Evolutionary conservation across 2,797 vertebrate species (phyloP), one percentile per base, ranked within the genome.

Genomic region (Decapterus maruadsi): DNA sequence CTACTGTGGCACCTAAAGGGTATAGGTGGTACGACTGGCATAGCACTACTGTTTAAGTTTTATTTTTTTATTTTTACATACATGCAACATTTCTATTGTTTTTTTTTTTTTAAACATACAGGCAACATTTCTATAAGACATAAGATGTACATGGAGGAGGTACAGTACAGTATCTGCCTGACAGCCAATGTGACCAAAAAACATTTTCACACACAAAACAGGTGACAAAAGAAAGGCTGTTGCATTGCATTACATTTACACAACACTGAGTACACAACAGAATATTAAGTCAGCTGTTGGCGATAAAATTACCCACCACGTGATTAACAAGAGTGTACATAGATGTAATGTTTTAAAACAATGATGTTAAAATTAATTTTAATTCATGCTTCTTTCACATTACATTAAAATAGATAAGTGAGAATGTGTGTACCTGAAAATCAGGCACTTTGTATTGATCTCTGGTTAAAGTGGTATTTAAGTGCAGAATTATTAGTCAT

Each of bases 331-430:
- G 14, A 19, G 68, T 69, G 48, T 3, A 8, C 45, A 40, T 13
- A 5, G 10, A 9, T 20, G 17, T 54, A 38, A 61, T 1, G 10
- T 54, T 61, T 71, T 46, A 66, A 72, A 77, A 68, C 17, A 26
- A 19, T 16, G 6, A 54, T 51, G 4, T 34, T 34, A 8, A 8
- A 36, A 6, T 31, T 6, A 0, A 63, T 68, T 9, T 62, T 7
- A 36, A 36, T 36, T 62, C 16, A 22, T 0, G 8, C 43, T 60
- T 22, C 36, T 8, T 8, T 26, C 12, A 42, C 16, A 7, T 11
- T 46, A 17, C 9, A 19, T 3, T 31, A 6, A 11, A 1, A 17
- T 20, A 11, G 4, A 14, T 43, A 54, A 29, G 42, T 20, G 31
- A 46, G 45, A 6, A 45, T 20, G 20, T 16, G 34, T 22, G 26